phyloP scores from a whole-genome alignment of 2,797 vertebrate genomes.

The Tolypeutes matacus region DNA sequence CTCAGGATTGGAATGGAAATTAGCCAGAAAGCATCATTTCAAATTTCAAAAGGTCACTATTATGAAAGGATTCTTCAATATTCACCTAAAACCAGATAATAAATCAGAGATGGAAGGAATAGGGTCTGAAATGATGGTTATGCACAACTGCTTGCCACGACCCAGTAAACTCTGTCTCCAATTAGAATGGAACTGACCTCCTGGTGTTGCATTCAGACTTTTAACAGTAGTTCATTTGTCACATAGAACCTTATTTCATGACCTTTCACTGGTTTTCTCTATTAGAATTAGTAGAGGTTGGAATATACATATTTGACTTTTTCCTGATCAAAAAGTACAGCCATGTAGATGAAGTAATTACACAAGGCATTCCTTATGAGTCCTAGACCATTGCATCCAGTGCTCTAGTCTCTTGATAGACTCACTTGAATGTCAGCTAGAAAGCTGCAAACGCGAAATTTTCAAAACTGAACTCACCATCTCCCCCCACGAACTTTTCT shows the following conservation, averaged over 20 bases:
- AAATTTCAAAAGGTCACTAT: slow-evolving; percentile 80
- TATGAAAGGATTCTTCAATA: slow-evolving; percentile 59
- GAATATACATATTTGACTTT: background rate
- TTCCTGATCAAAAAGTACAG: slow-evolving; percentile 32
- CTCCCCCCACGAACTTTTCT: background rate
- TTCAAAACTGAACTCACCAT: background rate
- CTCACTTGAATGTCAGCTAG: background rate
- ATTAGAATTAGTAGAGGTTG: slow-evolving; percentile 49
- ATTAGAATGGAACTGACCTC: slow-evolving; percentile 1
- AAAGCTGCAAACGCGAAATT: background rate
- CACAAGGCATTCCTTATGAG: background rate
- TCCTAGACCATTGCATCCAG: background rate
- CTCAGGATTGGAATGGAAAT: slow-evolving; percentile 67
- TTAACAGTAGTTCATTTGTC: slow-evolving; percentile 44
- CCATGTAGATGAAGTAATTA: background rate
- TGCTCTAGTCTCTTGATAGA: too few species aligned
- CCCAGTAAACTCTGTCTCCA: slow-evolving; percentile 19
- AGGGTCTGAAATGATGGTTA: background rate
- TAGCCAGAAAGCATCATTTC: slow-evolving; percentile 75
- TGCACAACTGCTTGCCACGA: background rate
- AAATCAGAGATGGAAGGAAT: slow-evolving; percentile 37
- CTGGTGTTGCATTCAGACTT: background rate
- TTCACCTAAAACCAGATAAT: slow-evolving; percentile 43
- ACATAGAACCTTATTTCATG: slow-evolving; percentile 36
- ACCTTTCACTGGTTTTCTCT: background rate